phyloP scores from a whole-genome alignment of 2,797 vertebrate species.

The Picus viridis region DNA sequence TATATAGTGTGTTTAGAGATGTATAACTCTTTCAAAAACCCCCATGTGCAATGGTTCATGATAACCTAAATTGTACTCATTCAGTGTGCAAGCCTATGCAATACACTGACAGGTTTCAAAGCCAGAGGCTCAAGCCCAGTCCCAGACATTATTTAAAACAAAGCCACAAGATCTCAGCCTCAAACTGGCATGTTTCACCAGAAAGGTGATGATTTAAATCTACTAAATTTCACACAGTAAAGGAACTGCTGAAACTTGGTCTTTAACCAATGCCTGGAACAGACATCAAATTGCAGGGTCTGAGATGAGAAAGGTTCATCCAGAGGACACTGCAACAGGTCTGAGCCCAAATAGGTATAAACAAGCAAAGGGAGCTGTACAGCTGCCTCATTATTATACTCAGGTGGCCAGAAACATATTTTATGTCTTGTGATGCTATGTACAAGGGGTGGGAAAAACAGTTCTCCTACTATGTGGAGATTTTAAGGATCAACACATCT shows the following conservation, averaged over 20 bases:
- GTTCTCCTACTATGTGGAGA: not conserved
- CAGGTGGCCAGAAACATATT: constrained; percentile 58
- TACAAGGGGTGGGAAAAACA: constrained; percentile 16
- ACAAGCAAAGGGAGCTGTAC: constrained; percentile 44
- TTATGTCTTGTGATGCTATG: not conserved
- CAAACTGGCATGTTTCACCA: constrained; percentile 29
- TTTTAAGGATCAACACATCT: constrained; percentile 1
- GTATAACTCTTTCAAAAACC: not conserved
- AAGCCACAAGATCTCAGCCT: constrained; percentile 51
- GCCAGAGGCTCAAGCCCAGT: constrained; percentile 33
- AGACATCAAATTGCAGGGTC: constrained; percentile 64
- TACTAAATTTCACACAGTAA: constrained; percentile 36
- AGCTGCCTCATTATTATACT: constrained; percentile 65
- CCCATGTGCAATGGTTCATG: not conserved
- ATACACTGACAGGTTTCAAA: constrained; percentile 7
- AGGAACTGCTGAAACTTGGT: constrained; percentile 52
- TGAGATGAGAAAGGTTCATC: constrained; percentile 39
- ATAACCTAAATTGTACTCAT: not conserved
- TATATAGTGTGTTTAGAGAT: too few relatives aligned
- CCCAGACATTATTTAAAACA: constrained; percentile 60
- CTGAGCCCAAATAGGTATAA: constrained; percentile 52
- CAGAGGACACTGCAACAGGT: constrained; percentile 57
- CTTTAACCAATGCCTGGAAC: constrained; percentile 58
- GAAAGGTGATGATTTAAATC: constrained; percentile 65
- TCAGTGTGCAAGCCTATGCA: constrained; percentile 18